Evolutionary conservation across 2,888 invertebrate species (phyloP), one percentile per base, ranked within the genome.

Genomic region (Keiferia lycopersicella): DNA sequence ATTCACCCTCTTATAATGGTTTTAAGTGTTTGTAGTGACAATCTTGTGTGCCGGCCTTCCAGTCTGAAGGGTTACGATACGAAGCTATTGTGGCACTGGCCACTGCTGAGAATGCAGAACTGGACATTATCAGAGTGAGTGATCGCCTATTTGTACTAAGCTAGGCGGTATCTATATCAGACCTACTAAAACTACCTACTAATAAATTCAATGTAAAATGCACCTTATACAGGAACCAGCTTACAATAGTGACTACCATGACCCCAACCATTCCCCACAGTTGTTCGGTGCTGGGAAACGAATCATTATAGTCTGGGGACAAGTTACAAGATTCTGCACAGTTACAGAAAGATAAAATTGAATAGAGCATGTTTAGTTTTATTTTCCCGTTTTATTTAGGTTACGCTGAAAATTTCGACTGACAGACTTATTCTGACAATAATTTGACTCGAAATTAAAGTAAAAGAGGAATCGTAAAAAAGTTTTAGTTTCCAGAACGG

Each of bases 261-360:
- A 83, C 83, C n/a, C 82, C 83, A 51, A 87, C 65, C 87, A 89
- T 88, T 34, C 88, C 89, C 83, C 84, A 87, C 34, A 90, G 76
- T 76, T 90, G 89, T 11, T 80, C 79, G 6, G 74, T 62, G 68
- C 72, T 87, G 20, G 87, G 89, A 72, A 90, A 90, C 48, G 62
- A 61, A 65, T 82, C 78, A 20, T 75, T 71, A 22, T 69, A 61
- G 11, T 69, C 61, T 64, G 69, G 62, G 20, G 67, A 59, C 53
- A 71, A 77, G 62, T 71, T 62, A 34, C 76, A 78, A 20, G 78
- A 73, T 34, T 85, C 85, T 66, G 84, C 82, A 71, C 89, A 89
- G 64, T 80, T 78, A 71, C 89, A 88, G 74, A 85, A 84, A 3
- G 51, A 61, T n/a, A 45, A n/a, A 2, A 61, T 70, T 66, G 34